phyloP scores from a whole-genome alignment of 2,113 vertebrate species.

The Odobenus rosmarus region DNA sequence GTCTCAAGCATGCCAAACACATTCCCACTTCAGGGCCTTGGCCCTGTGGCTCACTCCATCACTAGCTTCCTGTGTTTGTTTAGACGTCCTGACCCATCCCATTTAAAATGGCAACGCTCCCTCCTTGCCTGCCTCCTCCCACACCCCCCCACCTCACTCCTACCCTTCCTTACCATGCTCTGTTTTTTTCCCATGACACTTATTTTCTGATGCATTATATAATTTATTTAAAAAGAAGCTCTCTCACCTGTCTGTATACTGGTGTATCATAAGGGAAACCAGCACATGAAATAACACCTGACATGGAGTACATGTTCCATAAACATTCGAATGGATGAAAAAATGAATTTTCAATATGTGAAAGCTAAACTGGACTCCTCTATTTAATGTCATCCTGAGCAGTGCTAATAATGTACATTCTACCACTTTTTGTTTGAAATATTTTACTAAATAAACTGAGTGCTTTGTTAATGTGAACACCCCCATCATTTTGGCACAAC shows the following conservation, averaged over 20 bases:
- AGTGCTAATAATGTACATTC: neutral
- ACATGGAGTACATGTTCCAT: neutral
- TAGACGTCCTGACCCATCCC: neutral
- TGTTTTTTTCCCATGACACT: neutral
- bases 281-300: accelerated
- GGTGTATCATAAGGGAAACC: neutral
- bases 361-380: neutral
- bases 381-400: neutral
- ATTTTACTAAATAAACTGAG: neutral
- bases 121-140: accelerated
- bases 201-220: neutral
- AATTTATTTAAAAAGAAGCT: neutral
- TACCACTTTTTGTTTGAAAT: neutral
- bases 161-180: neutral
- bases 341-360: neutral
- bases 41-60: neutral
- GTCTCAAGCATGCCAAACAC: accelerated
- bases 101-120: neutral
- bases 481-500: accelerated
- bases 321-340: no score
- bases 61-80: neutral
- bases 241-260: neutral
- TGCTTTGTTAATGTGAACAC: neutral
- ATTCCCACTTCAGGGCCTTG: neutral
- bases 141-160: accelerated